phyloP scores from a whole-genome alignment of 2,888 invertebrate genomes.

The Microdon myrmicae region DNA sequence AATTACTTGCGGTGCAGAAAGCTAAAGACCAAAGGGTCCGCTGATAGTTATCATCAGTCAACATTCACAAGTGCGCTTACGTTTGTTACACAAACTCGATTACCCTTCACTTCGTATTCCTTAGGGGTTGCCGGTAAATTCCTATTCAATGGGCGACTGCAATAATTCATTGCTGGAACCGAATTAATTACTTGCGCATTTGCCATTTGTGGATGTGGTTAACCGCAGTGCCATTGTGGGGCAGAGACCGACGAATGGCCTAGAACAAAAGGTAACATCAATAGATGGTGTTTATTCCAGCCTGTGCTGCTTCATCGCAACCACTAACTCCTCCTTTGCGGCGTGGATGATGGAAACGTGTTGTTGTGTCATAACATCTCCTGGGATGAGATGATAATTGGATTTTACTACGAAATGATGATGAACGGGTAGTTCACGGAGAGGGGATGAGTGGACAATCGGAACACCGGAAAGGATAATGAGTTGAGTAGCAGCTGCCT shows the following conservation, averaged over 20 bases:
- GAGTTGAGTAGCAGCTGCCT: not conserved
- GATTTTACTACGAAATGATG: conserved; percentile 44
- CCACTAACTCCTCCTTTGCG: conserved; percentile 2
- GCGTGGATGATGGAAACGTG: conserved; percentile 10
- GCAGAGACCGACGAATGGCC: too few species aligned
- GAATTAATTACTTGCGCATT: conserved; percentile 52
- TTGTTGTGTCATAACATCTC: conserved; percentile 33
- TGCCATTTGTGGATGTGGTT: conserved; percentile 51
- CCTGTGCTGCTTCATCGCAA: conserved; percentile 3
- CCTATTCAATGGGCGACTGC: conserved; percentile 50
- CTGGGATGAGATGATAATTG: conserved; percentile 50
- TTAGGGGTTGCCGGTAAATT: conserved; percentile 34
- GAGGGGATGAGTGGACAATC: conserved; percentile 4
- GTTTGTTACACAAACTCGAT: not conserved
- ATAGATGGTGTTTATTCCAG: too few species aligned
- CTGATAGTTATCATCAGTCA: conserved; percentile 37
- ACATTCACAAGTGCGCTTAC: conserved; percentile 1
- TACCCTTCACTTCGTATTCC: conserved; percentile 21
- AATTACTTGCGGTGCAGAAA: too few species aligned
- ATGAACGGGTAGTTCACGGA: too few species aligned
- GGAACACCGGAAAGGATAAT: not conserved
- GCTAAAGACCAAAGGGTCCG: conserved; percentile 1
- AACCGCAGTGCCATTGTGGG: conserved; percentile 35
- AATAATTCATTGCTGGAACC: conserved; percentile 52
- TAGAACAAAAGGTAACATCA: conserved; percentile 40